These are phyloP conservation scores for Brachyhypopomus occidentalis DNA, from an alignment of 2,113 vertebrate species.

Conservation along the genomic window DNA sequence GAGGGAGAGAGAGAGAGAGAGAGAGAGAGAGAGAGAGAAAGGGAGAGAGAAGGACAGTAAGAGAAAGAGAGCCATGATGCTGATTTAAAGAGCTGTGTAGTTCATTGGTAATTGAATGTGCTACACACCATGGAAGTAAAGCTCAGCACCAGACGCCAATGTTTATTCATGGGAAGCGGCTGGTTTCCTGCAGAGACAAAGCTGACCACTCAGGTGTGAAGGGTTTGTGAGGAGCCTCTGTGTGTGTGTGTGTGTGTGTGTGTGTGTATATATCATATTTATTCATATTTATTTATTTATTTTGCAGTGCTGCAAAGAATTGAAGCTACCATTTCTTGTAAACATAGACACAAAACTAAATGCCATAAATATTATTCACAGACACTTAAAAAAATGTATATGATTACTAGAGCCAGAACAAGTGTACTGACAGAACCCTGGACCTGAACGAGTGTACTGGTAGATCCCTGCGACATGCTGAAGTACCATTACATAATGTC, in stretches of 20 bases:
- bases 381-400: conserved; percentile 2
- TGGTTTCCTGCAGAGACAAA: conserved; percentile 33
- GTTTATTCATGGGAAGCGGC: conserved; percentile 39
- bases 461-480: conserved; percentile 30
- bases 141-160: conserved; percentile 1
- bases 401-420: neutral
- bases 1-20: neutral
- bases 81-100: conserved; percentile 21
- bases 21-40: neutral
- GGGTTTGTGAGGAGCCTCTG: conserved; percentile 14
- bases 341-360: neutral
- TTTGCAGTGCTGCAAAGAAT: neutral
- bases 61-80: conserved; percentile 12
- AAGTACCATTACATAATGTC: conserved; percentile 37
- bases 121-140: conserved; percentile 23
- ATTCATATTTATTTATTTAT: too few species aligned
- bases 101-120: conserved; percentile 39
- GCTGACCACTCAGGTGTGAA: conserved; percentile 40
- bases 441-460: neutral
- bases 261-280: too few species aligned
- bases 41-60: neutral
- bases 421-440: neutral
- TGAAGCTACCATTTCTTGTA: neutral
- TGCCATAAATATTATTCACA: neutral
- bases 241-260: conserved; percentile 1